Conservation (phyloP, 2,113 vertebrate genomes). For the Struthidea cinerea region DNA sequence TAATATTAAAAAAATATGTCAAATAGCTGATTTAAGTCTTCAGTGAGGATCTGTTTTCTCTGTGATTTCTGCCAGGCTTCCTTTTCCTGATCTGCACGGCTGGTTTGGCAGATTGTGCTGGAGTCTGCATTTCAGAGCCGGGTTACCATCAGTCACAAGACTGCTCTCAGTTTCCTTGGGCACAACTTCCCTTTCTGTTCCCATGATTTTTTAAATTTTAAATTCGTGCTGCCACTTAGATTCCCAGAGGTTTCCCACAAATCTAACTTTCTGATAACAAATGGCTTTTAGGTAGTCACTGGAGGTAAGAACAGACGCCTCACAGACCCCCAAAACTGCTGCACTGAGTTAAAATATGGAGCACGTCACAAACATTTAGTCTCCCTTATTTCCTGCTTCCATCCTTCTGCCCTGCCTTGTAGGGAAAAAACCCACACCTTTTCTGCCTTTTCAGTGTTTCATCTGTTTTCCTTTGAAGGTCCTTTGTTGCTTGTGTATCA, state of each 20-base stretch:
- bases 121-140: not conserved
- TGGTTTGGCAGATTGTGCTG: not conserved
- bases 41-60: not conserved
- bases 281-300: not conserved
- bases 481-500: rapidly evolving
- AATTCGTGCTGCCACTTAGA: not conserved
- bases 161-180: not conserved
- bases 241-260: not conserved
- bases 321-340: not conserved
- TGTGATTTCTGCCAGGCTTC: not conserved
- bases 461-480: not conserved
- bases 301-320: not conserved
- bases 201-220: not conserved
- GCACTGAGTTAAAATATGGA: not conserved
- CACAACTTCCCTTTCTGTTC: not conserved
- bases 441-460: not conserved
- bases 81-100: not conserved
- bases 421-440: rapidly evolving
- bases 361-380: rapidly evolving
- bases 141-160: not conserved
- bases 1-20: not conserved
- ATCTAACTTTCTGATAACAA: not conserved
- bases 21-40: not conserved
- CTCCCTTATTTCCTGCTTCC: not conserved
- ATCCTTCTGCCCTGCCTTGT: not conserved